Base-by-base conservation (phyloP, 2,113 vertebrate species). In the Coregonus clupeaformis region DNA sequence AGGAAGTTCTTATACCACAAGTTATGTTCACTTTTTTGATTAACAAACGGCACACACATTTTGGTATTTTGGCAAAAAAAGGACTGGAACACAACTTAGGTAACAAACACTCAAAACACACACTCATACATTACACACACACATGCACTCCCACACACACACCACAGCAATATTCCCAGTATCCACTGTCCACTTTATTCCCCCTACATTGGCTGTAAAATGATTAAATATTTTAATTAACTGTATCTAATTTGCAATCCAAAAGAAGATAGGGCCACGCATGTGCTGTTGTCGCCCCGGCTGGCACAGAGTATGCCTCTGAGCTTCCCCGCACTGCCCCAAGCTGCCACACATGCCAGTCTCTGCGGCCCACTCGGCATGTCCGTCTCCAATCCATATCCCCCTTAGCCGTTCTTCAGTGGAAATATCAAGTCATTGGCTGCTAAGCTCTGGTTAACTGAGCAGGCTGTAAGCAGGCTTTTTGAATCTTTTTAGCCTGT, bases 1-100 rank as follows among this genome's bases (percentile, higher is more conserved):
- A 96, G 95, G 95, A 98, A 96, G 95, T 96, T 95, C 94, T 92
- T 92, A 91, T 90, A 91, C 92, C 78, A 88, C 91, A 92, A 95
- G 93, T 95, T 94, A 92, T 89, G 89, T 90, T 95, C 92, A 93
- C 93, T 90, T 85, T 91, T 90, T 90, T 79, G 71, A 72, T 59
- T 30, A 87, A 90, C 88, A 89, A 92, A 91, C 82, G 82, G 79
- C 75, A 84, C 68, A 49, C 83, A 83, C 82, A 73, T 87, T 84
- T 78, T 75, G 57, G 69, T 73, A 29, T 52, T 59, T 57, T 62
- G 52, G 27, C 63, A n/a, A 63, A 65, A 74, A 89, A 88, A 83
- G 68, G 83, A 77, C 82, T 12, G 6, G 29, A 59, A 14, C 36
- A 73, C 42, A 65, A 73, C 27, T 36, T 49, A 72, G 77, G 78